Evolutionary conservation across 1,140 invertebrate genomes (phyloP).

Genomic region (Nylanderia fulva): DNA sequence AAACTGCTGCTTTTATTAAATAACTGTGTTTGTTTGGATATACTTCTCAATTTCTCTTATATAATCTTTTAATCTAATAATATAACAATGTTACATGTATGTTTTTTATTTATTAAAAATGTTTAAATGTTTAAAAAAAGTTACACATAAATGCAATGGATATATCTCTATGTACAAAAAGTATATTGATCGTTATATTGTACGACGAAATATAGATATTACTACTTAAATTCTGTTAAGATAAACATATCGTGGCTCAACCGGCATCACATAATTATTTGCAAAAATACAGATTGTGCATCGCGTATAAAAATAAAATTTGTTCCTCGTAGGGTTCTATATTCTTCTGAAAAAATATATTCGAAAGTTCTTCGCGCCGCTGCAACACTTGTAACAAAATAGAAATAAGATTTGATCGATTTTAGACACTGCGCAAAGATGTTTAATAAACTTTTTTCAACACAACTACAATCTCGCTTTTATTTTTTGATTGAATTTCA

Average conservation of each 20-base stretch:
- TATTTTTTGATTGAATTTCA: conserved; percentile 45
- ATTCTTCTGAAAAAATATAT: conserved; percentile 40
- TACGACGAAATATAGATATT: conserved; percentile 4
- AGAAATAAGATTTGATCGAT: conserved; percentile 47
- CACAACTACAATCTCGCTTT: not conserved
- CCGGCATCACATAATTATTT: conserved; percentile 29
- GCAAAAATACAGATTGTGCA: conserved; percentile 17
- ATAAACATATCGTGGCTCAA: not conserved
- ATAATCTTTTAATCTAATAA: not conserved
- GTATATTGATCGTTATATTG: not conserved
- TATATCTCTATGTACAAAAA: not conserved
- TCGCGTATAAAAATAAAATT: conserved; percentile 24
- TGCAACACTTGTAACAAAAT: conserved; percentile 33
- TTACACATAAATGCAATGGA: not conserved
- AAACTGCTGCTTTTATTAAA: not conserved
- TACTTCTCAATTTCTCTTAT: not conserved
- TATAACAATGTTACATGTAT: not conserved
- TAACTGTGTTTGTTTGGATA: conserved; percentile 41
- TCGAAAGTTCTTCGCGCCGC: conserved; percentile 12
- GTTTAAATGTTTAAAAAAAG: not conserved
- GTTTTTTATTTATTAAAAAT: conserved; percentile 15
- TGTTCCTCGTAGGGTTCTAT: not conserved
- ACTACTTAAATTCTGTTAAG: conserved; percentile 18
- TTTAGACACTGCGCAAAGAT: conserved; percentile 35
- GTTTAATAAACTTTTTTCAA: conserved; percentile 61